Percentiles rank a stretch among this genome's conserved stretches.
phyloP scores from a whole-genome alignment of 2,113 vertebrate genomes.

The Opisthocomus hoazin region DNA sequence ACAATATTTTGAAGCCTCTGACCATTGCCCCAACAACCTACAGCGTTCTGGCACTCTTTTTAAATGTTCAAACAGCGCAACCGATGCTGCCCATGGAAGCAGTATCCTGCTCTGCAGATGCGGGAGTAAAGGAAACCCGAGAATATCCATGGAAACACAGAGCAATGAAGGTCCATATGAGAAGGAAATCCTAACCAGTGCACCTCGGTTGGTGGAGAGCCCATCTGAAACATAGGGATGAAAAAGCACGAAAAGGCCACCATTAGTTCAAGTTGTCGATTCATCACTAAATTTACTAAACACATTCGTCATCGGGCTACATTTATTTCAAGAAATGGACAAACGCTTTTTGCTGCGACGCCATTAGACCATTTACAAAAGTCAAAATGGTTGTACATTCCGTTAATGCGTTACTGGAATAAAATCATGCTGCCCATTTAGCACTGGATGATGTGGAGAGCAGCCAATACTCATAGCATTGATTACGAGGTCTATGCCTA shows the following conservation, averaged over 20 bases:
- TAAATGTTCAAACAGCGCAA: background rate
- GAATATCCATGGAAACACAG: background rate
- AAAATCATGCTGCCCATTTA: conserved; percentile 61
- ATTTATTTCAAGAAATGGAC: conserved; percentile 54
- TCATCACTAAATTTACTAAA: conserved; percentile 37
- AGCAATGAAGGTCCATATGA: background rate
- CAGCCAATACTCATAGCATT: conserved; percentile 58
- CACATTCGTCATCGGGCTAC: background rate
- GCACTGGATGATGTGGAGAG: conserved; percentile 45
- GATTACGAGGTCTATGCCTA: conserved; percentile 65
- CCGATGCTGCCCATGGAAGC: background rate
- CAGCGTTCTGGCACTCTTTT: background rate
- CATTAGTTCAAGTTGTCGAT: background rate
- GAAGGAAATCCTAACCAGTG: background rate
- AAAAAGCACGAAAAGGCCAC: background rate
- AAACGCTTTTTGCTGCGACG: conserved; percentile 42
- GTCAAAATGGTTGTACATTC: conserved; percentile 55
- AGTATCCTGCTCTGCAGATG: background rate
- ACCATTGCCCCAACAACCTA: background rate
- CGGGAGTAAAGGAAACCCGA: background rate
- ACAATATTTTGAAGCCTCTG: background rate
- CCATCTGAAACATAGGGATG: background rate
- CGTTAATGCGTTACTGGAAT: conserved; percentile 74
- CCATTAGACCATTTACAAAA: conserved; percentile 52
- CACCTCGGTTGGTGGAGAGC: background rate